Evolutionary conservation across 1,140 invertebrate genomes (phyloP).

Genomic region (Caenorhabditis tropicalis): DNA sequence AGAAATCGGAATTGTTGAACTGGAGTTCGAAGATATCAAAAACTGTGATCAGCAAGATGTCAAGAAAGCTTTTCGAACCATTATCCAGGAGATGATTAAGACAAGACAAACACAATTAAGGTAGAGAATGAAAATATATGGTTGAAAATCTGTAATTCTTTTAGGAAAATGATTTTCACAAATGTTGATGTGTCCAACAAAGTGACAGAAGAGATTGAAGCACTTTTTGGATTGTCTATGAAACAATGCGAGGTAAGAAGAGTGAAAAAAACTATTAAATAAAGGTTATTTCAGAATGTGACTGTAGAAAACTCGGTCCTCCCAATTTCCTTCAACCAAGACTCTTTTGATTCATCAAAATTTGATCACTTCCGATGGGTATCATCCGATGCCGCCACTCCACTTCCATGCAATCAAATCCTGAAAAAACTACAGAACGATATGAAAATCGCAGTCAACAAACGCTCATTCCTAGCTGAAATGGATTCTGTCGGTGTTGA

Average conservation of each 20-base stretch:
- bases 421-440: not conserved
- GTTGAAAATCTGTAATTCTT: not conserved
- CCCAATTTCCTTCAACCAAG: not conserved
- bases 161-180: not conserved
- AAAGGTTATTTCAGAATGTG: not conserved
- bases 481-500: not conserved
- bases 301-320: not conserved
- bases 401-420: not conserved
- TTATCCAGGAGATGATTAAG: not conserved
- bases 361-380: constrained; percentile 31
- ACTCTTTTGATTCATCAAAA: not conserved
- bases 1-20: not conserved
- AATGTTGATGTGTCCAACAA: not conserved
- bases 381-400: not conserved
- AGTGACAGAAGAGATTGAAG: not conserved
- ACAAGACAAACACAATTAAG: constrained; percentile 2
- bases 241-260: not conserved
- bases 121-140: not conserved
- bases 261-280: not conserved
- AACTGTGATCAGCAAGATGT: not conserved
- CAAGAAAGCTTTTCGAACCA: not conserved
- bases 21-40: not conserved
- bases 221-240: not conserved
- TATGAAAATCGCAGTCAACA: constrained; percentile 7
- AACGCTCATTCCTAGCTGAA: not conserved